Evolutionary conservation across 2,797 vertebrate genomes (phyloP).

Genomic region (Epinephelus awoara): DNA sequence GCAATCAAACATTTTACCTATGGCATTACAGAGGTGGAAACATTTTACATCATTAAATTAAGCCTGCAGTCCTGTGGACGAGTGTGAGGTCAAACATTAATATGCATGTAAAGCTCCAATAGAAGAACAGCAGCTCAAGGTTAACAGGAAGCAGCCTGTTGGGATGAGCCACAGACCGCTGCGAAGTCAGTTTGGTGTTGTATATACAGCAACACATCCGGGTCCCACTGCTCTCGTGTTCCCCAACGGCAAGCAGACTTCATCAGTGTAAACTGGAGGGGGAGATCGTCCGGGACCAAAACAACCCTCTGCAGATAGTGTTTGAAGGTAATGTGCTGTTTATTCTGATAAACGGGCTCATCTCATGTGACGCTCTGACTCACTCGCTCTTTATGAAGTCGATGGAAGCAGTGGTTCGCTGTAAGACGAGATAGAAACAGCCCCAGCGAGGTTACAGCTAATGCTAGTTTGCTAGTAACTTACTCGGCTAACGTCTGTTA

Average conservation of each 20-base stretch:
- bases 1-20: too few relatives aligned
- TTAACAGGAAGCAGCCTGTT: constrained; percentile 72
- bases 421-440: neutral
- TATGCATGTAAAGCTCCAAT: constrained; percentile 23
- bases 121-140: constrained; percentile 55
- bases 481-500: constrained; percentile 34
- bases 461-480: constrained; percentile 38
- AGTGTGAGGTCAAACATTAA: constrained; percentile 19
- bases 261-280: neutral
- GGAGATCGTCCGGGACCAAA: constrained; percentile 55
- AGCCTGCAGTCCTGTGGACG: neutral
- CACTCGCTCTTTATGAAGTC: neutral
- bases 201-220: accelerated
- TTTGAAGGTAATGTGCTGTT: constrained; percentile 42
- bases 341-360: neutral
- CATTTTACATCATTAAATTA: neutral
- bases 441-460: constrained; percentile 48
- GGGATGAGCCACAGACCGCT: neutral
- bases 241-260: constrained; percentile 43
- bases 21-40: neutral
- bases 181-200: constrained; percentile 62
- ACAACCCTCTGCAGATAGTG: constrained; percentile 38
- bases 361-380: neutral
- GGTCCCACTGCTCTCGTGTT: accelerated
- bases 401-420: neutral